Conservation (phyloP, 2,113 vertebrate genomes). For the Emberiza fucata region DNA sequence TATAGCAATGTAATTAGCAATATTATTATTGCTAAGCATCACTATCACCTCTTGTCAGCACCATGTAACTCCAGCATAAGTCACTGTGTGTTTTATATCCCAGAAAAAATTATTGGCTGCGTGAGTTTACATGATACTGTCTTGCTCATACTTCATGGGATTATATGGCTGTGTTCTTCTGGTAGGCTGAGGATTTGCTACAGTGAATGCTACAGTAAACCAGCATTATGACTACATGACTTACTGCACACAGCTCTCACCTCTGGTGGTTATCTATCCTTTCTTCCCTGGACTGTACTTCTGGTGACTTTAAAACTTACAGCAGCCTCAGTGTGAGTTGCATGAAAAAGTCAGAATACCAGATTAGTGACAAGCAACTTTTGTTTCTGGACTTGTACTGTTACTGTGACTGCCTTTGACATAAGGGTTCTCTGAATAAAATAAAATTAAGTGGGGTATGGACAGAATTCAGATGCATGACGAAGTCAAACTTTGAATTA, state of each 20-base stretch:
- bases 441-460: background rate
- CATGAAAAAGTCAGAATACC: background rate
- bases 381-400: background rate
- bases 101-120: constrained; percentile 41
- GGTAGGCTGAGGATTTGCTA: background rate
- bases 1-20: constrained; percentile 61
- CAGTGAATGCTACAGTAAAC: background rate
- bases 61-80: constrained; percentile 35
- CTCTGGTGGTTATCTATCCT: background rate
- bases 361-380: background rate
- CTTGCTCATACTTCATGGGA: background rate
- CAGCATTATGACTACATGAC: background rate
- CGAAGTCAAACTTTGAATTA: background rate
- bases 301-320: background rate
- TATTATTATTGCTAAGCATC: constrained; percentile 58
- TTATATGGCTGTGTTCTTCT: constrained; percentile 7
- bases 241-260: background rate
- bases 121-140: background rate
- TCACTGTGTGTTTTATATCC: constrained; percentile 23
- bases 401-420: background rate
- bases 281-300: background rate
- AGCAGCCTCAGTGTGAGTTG: background rate
- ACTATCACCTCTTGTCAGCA: constrained; percentile 58
- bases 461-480: background rate
- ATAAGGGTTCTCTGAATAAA: background rate